Base-by-base conservation (phyloP, 2,888 invertebrate genomes). In the Drosophila maculinotata region DNA sequence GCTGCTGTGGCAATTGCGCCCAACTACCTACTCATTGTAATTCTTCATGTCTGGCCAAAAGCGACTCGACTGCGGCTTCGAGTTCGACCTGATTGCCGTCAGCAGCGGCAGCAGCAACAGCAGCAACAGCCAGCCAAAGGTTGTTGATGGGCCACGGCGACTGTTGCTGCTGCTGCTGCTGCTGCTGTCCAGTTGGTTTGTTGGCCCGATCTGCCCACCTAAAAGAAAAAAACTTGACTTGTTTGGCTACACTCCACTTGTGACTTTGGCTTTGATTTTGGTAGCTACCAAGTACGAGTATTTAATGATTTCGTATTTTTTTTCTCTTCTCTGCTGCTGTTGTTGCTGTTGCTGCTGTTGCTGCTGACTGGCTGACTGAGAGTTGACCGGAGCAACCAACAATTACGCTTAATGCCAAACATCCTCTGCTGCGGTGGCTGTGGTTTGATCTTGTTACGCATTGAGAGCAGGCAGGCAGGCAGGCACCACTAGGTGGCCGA, bases 351-450 rank as follows among this genome's bases (percentile, higher is more conserved):
- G 25, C 4, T 66, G 53, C 8, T 68, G 54, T 8, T 54, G 69
- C 9, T 57, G 71, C 44, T 69, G 58, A 17, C 60, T 44, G 44
- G 41, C 63, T 53, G 28, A 14, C 26, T 44, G 28, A 15, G 44
- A 45, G 30, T 45, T 45, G 76, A 72, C 57, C 69, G 69, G 62
- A 69, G 67, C 69, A 72, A 75, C 72, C 77, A 78, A 71, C 87
- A 86, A 86, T 86, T 86, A 86, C 87, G 79, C 76, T 87, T 86
- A 87, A 88, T 86, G 87, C 86, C 89, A 83, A 88, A 86, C 87
- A 86, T 86, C 88, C 88, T 87, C 85, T 74, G 69, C 57, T 71
- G 84, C 81, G 81, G 84, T 87, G 81, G 64, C 78, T 82, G 83
- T 28, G 87, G 86, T 79, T 84, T 87, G 86, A 87, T 87, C 88